Percentiles rank a stretch among this genome's conserved stretches.
These are phyloP conservation scores for Rhyacichthys aspro DNA, from an alignment of 2,797 vertebrate genomes.

Conservation along the genomic window DNA sequence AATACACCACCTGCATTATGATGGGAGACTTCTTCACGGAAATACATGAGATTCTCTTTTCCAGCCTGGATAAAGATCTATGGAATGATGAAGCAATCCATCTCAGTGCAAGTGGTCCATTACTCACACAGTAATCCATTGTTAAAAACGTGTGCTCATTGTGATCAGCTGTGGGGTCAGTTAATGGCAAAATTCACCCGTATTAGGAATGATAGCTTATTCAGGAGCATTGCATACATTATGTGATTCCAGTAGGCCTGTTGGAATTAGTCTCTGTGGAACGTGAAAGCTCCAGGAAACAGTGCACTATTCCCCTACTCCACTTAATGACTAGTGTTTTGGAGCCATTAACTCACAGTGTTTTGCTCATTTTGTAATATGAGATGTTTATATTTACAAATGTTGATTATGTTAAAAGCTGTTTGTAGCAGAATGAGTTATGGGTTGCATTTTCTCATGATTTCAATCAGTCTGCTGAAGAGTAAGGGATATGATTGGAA, in stretches of 20 bases:
- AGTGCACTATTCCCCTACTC: constrained; percentile 9
- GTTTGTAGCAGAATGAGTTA: constrained; percentile 3
- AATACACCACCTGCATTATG: constrained; percentile 26
- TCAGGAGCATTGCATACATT: neutral
- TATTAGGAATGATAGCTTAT: too few relatives aligned
- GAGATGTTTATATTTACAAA: constrained; percentile 18
- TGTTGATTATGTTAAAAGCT: constrained; percentile 18
- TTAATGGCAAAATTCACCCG: constrained; percentile 13
- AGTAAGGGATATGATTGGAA: constrained; percentile 15
- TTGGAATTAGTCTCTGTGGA: constrained; percentile 26
- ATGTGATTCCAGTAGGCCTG: constrained; percentile 20
- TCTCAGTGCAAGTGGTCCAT: constrained; percentile 32
- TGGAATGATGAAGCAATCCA: neutral
- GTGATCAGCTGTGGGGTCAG: constrained; percentile 37
- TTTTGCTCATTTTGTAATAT: constrained; percentile 18
- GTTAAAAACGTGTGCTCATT: constrained; percentile 21
- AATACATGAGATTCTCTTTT: neutral
- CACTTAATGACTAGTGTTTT: constrained; percentile 23
- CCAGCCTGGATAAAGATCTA: neutral
- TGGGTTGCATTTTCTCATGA: constrained; percentile 12
- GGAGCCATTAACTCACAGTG: constrained; percentile 1
- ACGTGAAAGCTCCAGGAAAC: constrained; percentile 35
- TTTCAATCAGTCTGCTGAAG: constrained; percentile 24
- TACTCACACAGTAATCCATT: constrained; percentile 22
- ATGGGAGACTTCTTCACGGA: neutral